Conservation (phyloP, 2,888 invertebrate species). For the Sarcophaga rosellei region DNA sequence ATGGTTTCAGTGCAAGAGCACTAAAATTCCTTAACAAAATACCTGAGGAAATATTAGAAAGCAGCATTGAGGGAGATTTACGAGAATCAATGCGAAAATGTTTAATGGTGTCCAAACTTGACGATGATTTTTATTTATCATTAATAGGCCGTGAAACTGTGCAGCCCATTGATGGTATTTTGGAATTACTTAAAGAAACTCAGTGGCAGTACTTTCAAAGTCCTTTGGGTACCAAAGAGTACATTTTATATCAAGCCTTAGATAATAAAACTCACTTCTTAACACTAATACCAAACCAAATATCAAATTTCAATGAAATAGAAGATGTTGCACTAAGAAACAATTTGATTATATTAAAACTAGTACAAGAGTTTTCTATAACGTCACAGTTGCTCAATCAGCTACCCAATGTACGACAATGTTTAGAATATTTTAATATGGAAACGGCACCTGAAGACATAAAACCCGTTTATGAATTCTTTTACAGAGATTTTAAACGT, state of each 20-base stretch:
- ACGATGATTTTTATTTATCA: slow-evolving; percentile 71
- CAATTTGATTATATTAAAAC: slow-evolving; percentile 75
- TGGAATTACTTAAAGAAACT: slow-evolving; percentile 66
- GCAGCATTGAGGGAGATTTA: slow-evolving; percentile 48
- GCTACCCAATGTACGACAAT: slow-evolving; percentile 73
- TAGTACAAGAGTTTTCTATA: slow-evolving; percentile 76
- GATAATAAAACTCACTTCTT: slow-evolving; percentile 75
- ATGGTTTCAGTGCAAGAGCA: slow-evolving; percentile 63
- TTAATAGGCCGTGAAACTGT: slow-evolving; percentile 73
- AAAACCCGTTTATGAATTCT: slow-evolving; percentile 75
- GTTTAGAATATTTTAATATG: slow-evolving; percentile 72
- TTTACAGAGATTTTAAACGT: slow-evolving; percentile 77
- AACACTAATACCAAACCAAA: slow-evolving; percentile 71
- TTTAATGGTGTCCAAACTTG: slow-evolving; percentile 49
- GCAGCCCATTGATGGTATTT: slow-evolving; percentile 69
- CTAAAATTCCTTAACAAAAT: slow-evolving; percentile 74
- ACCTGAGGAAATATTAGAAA: slow-evolving; percentile 72
- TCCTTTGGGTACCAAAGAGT: slow-evolving; percentile 72
- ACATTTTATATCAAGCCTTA: slow-evolving; percentile 73
- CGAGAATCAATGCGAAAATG: slow-evolving; percentile 65
- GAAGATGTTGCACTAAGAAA: slow-evolving; percentile 74
- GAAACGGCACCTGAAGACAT: slow-evolving; percentile 70
- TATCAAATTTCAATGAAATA: slow-evolving; percentile 71
- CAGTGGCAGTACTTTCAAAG: slow-evolving; percentile 64
- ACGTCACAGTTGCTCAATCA: slow-evolving; percentile 73